These are phyloP conservation scores for Thysanoteuthis rhombus DNA, from an alignment of 2,888 invertebrate genomes.

Conservation along the genomic window DNA sequence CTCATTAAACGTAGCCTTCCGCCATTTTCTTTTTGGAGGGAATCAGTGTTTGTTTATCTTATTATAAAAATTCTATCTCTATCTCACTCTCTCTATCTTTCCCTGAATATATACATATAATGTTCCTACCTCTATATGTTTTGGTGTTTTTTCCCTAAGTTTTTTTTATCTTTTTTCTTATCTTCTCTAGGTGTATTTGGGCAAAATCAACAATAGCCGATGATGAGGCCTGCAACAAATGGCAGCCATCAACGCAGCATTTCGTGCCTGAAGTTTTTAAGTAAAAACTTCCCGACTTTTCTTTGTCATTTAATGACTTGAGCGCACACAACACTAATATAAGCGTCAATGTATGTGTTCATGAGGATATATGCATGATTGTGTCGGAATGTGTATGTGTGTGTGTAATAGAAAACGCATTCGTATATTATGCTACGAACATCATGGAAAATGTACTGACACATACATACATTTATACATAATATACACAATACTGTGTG, in stretches of 20 bases:
- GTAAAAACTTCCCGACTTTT: background rate
- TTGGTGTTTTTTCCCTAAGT: too few species aligned
- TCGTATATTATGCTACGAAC: too few species aligned
- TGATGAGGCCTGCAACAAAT: background rate
- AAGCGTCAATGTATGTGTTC: background rate
- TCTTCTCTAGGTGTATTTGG: background rate
- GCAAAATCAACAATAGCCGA: background rate
- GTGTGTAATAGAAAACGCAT: background rate
- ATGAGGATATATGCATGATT: background rate
- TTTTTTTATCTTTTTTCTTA: too few species aligned
- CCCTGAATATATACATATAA: too few species aligned
- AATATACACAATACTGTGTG: too few species aligned
- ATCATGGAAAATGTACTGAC: too few species aligned
- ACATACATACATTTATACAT: too few species aligned
- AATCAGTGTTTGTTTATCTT: background rate
- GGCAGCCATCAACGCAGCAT: background rate
- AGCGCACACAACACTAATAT: background rate
- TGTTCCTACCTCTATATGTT: accelerated
- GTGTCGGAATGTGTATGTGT: background rate
- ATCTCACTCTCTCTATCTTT: background rate
- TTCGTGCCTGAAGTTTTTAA: background rate
- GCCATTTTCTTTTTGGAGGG: background rate
- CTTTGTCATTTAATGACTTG: background rate
- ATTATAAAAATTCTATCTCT: background rate
- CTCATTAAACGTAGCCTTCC: background rate